Evolutionary conservation across 2,113 vertebrate genomes (phyloP).

Genomic region (Eptesicus fuscus): DNA sequence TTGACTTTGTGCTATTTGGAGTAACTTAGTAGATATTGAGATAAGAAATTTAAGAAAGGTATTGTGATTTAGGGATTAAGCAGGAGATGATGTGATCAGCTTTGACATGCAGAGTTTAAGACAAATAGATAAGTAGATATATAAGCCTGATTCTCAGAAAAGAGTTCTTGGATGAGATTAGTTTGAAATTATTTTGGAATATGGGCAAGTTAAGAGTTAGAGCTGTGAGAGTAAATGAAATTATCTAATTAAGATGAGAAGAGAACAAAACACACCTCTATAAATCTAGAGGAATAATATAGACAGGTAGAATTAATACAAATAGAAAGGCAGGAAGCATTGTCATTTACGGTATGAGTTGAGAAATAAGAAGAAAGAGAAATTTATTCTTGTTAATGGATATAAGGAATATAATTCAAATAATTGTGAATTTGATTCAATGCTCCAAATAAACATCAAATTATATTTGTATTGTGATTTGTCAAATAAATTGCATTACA

Average conservation of each 20-base stretch:
- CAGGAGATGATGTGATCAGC: not conserved
- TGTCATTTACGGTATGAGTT: not conserved
- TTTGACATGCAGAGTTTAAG: not conserved
- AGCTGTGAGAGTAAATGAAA: not conserved
- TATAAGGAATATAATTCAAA: conserved; percentile 23
- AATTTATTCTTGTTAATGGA: not conserved
- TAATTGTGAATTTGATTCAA: conserved; percentile 31
- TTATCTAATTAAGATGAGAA: not conserved
- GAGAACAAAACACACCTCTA: not conserved
- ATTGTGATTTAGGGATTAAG: not conserved
- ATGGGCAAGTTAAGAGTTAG: not conserved
- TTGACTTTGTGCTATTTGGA: not conserved
- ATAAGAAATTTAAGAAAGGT: not conserved
- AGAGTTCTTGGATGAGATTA: not conserved
- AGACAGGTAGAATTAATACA: not conserved
- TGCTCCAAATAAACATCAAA: conserved; percentile 13
- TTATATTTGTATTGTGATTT: conserved; percentile 25
- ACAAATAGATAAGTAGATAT: not conserved
- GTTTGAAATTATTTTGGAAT: not conserved
- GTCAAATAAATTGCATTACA: not conserved
- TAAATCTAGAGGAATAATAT: not conserved
- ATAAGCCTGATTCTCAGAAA: not conserved
- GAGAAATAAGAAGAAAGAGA: not conserved
- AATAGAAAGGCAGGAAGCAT: not conserved
- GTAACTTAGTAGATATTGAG: not conserved